phyloP scores from a whole-genome alignment of 2,113 vertebrate species.

The Phrynocephalus versicolor region DNA sequence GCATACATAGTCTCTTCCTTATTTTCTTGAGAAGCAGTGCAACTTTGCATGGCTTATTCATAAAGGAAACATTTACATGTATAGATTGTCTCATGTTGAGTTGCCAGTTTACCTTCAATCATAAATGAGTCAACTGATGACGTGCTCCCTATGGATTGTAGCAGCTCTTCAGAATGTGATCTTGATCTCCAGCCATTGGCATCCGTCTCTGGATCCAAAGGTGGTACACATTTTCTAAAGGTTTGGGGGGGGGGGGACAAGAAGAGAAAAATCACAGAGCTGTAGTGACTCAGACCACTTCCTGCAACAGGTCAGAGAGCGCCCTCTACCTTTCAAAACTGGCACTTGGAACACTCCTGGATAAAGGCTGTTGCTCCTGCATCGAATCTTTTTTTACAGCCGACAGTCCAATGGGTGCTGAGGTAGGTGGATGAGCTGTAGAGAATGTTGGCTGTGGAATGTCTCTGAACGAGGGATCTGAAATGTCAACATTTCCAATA shows the following conservation, averaged over 20 bases:
- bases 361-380: constrained; percentile 62
- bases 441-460: constrained; percentile 53
- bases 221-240: constrained; percentile 56
- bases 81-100: neutral
- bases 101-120: constrained; percentile 79
- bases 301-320: neutral
- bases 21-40: neutral
- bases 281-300: neutral
- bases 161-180: constrained; percentile 83
- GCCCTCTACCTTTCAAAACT: constrained; percentile 81
- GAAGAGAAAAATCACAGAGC: neutral
- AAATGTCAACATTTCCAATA: constrained; percentile 46
- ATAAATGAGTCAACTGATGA: constrained; percentile 83
- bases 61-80: neutral
- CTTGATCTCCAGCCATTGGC: constrained; percentile 63
- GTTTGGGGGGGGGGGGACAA: too few relatives aligned
- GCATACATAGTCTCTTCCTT: neutral
- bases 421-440: constrained; percentile 69
- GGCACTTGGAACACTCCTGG: constrained; percentile 76
- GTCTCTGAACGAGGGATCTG: constrained; percentile 87
- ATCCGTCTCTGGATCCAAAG: constrained; percentile 82
- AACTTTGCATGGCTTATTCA: neutral
- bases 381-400: constrained; percentile 75
- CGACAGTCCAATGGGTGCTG: constrained; percentile 74
- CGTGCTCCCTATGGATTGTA: constrained; percentile 78